Evolutionary conservation across 2,888 invertebrate species (phyloP).

Genomic region (Pristionchus fissidentatus): DNA sequence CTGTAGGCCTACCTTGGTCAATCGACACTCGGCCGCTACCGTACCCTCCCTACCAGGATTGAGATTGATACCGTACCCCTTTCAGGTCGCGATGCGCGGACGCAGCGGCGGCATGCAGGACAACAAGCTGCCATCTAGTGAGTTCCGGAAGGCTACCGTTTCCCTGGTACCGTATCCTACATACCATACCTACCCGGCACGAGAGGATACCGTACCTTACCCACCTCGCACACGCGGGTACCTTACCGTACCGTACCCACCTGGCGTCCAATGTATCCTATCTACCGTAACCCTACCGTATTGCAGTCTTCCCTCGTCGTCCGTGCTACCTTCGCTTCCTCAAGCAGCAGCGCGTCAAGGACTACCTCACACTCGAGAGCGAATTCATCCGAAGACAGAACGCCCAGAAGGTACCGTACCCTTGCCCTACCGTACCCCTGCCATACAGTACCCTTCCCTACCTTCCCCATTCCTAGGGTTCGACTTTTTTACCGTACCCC

Average conservation of each 20-base stretch:
- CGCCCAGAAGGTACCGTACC: slow-evolving; percentile 39
- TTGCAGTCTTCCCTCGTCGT: slow-evolving; percentile 60
- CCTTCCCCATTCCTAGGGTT: not conserved
- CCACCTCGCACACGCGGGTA: too few relatives aligned
- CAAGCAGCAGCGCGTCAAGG: slow-evolving; percentile 67
- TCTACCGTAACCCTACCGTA: not conserved
- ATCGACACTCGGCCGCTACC: not conserved
- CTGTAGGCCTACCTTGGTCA: not conserved
- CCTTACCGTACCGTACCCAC: not conserved
- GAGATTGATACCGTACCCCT: not conserved
- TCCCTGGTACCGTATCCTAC: not conserved
- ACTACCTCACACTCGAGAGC: slow-evolving; percentile 66
- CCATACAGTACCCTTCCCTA: not conserved
- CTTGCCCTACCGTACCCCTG: not conserved
- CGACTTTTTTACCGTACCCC: not conserved
- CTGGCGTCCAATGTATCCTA: too few relatives aligned
- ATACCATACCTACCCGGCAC: not conserved
- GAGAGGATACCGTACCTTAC: not conserved
- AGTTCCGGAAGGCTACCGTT: too few relatives aligned
- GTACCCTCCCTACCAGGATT: not conserved
- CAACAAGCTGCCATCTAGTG: slow-evolving; percentile 62
- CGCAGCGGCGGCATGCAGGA: slow-evolving; percentile 59
- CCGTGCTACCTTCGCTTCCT: slow-evolving; percentile 66
- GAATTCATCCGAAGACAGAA: slow-evolving; percentile 66
- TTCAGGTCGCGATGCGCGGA: slow-evolving; percentile 62